A percentile compares a stretch with the other conserved stretches of the same genome.
These are phyloP conservation scores for Columba janthina DNA, from an alignment of 2,113 vertebrate species.

Conservation along the genomic window DNA sequence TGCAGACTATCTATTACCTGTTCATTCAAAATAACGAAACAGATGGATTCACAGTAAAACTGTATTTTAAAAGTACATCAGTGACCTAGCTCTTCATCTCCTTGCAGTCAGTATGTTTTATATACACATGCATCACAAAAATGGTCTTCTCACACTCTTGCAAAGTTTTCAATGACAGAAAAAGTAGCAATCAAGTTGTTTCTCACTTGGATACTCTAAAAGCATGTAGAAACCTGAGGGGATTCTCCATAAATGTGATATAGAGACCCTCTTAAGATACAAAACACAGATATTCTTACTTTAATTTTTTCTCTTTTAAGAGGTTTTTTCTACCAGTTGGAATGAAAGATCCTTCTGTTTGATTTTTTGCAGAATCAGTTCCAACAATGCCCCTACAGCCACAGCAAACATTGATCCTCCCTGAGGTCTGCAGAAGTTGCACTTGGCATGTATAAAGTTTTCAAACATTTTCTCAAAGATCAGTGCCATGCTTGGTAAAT, in stretches of 20 bases:
- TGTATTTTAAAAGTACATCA: neutral
- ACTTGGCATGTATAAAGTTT: neutral
- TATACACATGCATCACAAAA: neutral
- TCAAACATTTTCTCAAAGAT: neutral
- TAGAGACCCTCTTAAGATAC: neutral
- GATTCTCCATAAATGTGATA: neutral
- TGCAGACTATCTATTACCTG: neutral
- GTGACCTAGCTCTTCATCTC: neutral
- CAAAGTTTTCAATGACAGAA: neutral
- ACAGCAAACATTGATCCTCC: neutral
- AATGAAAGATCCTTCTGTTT: neutral
- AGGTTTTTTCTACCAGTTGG: neutral
- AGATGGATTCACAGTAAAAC: neutral
- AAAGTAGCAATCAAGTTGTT: neutral
- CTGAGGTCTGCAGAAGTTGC: neutral
- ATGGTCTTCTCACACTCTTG: neutral
- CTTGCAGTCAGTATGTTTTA: neutral
- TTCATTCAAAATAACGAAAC: neutral
- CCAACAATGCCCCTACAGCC: fast-evolving
- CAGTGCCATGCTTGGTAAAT: neutral
- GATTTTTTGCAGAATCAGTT: neutral
- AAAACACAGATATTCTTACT: neutral
- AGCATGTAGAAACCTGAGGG: neutral
- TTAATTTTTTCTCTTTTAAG: neutral
- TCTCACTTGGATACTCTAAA: neutral